Conservation (phyloP, 2,797 vertebrate genomes). For the Eptatretus atami region DNA sequence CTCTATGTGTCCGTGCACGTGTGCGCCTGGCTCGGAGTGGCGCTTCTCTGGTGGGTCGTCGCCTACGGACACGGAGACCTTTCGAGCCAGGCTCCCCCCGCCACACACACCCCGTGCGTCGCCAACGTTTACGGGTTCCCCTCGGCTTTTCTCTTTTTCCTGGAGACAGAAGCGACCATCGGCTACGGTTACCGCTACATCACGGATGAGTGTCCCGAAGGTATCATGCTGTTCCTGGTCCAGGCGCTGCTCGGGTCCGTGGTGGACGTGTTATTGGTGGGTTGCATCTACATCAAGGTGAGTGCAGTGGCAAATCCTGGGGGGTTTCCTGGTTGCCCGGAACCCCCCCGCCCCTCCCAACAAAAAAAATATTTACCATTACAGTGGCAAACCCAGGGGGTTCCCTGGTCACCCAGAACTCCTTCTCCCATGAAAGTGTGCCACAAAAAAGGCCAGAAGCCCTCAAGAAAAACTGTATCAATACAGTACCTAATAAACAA, state of each 20-base stretch:
- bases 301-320: too few relatives aligned
- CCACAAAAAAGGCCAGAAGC: too few relatives aligned
- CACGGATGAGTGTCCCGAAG: constrained; percentile 90
- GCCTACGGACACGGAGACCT: constrained; percentile 78
- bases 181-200: constrained; percentile 93
- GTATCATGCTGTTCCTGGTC: constrained; percentile 90
- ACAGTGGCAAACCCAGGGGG: too few relatives aligned
- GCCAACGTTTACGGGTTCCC: constrained; percentile 97
- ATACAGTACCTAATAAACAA: too few relatives aligned
- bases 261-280: constrained; percentile 83
- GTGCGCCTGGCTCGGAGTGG: constrained; percentile 81
- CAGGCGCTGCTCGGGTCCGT: constrained; percentile 92
- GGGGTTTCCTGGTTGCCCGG: too few relatives aligned
- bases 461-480: too few relatives aligned
- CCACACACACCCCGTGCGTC: constrained; percentile 81
- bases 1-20: constrained; percentile 95
- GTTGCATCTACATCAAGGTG: constrained; percentile 86
- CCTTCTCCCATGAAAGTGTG: too few relatives aligned
- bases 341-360: too few relatives aligned
- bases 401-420: too few relatives aligned
- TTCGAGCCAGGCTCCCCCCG: constrained; percentile 38
- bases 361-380: too few relatives aligned
- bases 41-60: constrained; percentile 92
- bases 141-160: constrained; percentile 87
- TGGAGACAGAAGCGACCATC: constrained; percentile 86